Evolutionary conservation across 2,113 vertebrate genomes (phyloP), one percentile per base, ranked within the genome.

Genomic region (Catharus bicknelli): DNA sequence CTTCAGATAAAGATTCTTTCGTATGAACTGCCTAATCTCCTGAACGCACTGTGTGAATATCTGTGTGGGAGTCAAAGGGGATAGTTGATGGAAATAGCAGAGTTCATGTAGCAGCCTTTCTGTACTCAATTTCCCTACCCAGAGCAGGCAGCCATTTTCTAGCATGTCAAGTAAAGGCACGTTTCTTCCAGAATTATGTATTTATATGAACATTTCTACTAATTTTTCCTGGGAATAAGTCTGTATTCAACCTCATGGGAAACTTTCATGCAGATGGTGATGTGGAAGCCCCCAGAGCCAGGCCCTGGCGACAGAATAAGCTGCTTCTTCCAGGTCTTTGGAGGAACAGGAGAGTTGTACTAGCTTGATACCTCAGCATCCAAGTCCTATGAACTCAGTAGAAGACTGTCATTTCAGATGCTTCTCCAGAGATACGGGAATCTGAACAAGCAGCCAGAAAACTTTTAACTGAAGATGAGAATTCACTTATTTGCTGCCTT

Each of bases 381-480:
- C 92, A 93, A 92, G 32, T 26, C 32, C 45, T 13, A 6, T 76
- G 86, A 92, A 89, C 62, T 83, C 70, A 66, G 62, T 36, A 50
- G 47, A 96, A 54, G 78, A 92, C 78, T 87, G 84, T 96, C 84
- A 55, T 96, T 82, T 95, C 51, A 82, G 78, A 92, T 93, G 29
- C 29, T 93, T 92, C 89, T 96, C 93, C 27, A 87, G 95, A 93
- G 90, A 94, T 63, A 81, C 4, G 25, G 50, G 90, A 96, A 73
- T 70, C 29, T 85, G 53, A 87, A 79, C 3, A 82, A 92, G 67
- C 45, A 89, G 94, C 94, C 96, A 96, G 91, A 92, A 96, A 95
- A 83, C 48, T 88, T 81, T 51, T 81, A 94, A 59, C 54, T 53
- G 59, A 78, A 93, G 75, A 93, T 78, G 45, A 87, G 89, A 85